Base-by-base conservation (phyloP, 2,113 vertebrate species). In the Channa argus region DNA sequence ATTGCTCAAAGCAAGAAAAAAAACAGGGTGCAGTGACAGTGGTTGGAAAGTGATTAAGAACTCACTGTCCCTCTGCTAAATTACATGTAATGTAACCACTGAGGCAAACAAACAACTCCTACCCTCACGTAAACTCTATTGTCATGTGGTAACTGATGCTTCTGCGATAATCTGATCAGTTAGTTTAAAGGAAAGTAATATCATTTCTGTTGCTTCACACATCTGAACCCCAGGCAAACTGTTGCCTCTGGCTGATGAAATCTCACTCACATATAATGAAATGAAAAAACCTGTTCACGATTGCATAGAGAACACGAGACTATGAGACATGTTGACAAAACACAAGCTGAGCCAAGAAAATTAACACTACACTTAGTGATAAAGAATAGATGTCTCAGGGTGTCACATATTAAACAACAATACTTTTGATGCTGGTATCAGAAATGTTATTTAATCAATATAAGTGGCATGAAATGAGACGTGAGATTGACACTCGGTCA, bases 221-320 rank as follows among this genome's bases (percentile, higher is more conserved):
- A 61, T 77, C 72, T 71, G 51, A 79, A 77, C 74, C 78, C 3
- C 11, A 13, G 47, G 56, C 82, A 68, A 80, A 75, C 79, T n/a
- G 67, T 56, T 63, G 60, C 71, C 85, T 83, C 43, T 3, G 55
- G 81, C 79, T 84, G 76, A 89, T 79, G 73, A 88, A 87, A 88
- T 86, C 77, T 63, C 49, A 11, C 66, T 72, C 53, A n/a, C 47
- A 50, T 84, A 71, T 71, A 84, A 86, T 77, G 79, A 91, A 84
- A 86, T 63, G 59, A 72, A 77, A 85, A 81, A 37, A 24, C 51
- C 54, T 70, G 63, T 60, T 66, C 66, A 75, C 37, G 44, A 76
- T 24, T 72, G 44, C 61, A 51, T 60, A 14, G 47, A 77, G 47
- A 77, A 79, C 13, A 65, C 52, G 70, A 63, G 58, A 74, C 59